These are phyloP conservation scores for Euplexia lucipara DNA, from an alignment of 2,888 invertebrate species.

Conservation along the genomic window DNA sequence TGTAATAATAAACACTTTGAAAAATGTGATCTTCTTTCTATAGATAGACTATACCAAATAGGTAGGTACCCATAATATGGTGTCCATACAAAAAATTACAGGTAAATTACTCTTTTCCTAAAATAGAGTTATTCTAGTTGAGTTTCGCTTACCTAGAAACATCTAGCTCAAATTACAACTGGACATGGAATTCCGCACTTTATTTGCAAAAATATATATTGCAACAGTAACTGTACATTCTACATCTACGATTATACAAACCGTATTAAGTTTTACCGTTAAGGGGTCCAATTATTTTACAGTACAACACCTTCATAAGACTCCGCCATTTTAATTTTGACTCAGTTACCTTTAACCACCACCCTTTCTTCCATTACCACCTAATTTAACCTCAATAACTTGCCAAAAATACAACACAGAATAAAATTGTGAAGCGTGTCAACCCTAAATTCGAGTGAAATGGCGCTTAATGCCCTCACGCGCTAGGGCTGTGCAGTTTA, in stretches of 20 bases:
- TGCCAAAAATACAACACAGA: slow-evolving; percentile 50
- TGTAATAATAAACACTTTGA: too few relatives aligned
- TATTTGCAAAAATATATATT: too few relatives aligned
- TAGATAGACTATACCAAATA: too few relatives aligned
- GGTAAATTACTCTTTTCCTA: too few relatives aligned
- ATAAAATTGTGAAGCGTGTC: slow-evolving; percentile 45
- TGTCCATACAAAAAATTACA: too few relatives aligned
- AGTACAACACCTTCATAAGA: neutral
- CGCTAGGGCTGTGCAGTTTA: slow-evolving; percentile 50
- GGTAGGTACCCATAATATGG: too few relatives aligned
- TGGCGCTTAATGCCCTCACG: slow-evolving; percentile 44
- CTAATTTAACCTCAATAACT: slow-evolving; percentile 43
- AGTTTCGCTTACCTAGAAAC: too few relatives aligned
- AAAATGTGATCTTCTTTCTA: too few relatives aligned
- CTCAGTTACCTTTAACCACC: neutral
- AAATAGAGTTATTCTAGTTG: too few relatives aligned
- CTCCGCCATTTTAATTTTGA: slow-evolving; percentile 12
- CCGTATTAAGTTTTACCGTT: neutral
- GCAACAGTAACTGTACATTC: too few relatives aligned
- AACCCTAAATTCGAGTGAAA: slow-evolving; percentile 58
- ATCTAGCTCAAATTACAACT: too few relatives aligned
- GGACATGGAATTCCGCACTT: too few relatives aligned
- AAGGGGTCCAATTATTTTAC: neutral
- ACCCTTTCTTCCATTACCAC: slow-evolving; percentile 10
- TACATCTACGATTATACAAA: neutral